phyloP scores from a whole-genome alignment of 2,888 invertebrate species.

The Brassicogethes aeneus region DNA sequence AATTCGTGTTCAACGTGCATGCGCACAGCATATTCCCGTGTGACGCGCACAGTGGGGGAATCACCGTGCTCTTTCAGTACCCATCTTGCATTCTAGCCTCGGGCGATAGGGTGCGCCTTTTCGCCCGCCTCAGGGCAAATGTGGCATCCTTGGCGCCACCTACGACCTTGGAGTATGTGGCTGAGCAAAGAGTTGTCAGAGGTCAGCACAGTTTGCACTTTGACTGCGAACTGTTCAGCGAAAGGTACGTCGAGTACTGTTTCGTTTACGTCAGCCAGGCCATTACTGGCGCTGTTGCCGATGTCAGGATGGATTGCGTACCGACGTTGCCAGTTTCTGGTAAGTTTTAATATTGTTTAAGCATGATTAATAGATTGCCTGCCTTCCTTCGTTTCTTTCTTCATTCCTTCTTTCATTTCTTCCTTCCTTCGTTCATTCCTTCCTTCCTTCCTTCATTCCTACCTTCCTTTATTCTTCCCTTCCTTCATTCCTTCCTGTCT shows the following conservation, averaged over 20 bases:
- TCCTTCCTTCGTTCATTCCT: no score
- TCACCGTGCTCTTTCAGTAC: conserved; percentile 75
- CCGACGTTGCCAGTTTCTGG: conserved; percentile 75
- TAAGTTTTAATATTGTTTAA: no score
- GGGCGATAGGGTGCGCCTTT: conserved; percentile 71
- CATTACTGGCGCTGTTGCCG: conserved; percentile 74
- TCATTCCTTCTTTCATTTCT: no score
- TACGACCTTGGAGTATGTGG: conserved; percentile 53
- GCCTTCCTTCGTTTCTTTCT: no score
- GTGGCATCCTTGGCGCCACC: conserved; percentile 60
- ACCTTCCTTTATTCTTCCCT: no score
- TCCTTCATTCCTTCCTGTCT: no score
- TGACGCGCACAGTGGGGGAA: conserved; percentile 59
- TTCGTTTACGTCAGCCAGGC: conserved; percentile 83
- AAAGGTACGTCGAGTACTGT: conserved; percentile 77
- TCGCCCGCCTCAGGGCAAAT: conserved; percentile 62
- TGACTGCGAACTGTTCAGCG: conserved; percentile 74
- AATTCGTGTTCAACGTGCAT: conserved; percentile 78
- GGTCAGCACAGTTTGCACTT: conserved; percentile 70
- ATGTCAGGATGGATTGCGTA: conserved; percentile 76
- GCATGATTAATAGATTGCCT: no score
- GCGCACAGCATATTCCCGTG: conserved; percentile 78
- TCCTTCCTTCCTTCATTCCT: no score
- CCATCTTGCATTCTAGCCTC: conserved; percentile 70
- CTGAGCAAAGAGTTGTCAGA: conserved; percentile 54